Conservation (phyloP, 2,888 invertebrate species). For the Ectemnius continuus region DNA sequence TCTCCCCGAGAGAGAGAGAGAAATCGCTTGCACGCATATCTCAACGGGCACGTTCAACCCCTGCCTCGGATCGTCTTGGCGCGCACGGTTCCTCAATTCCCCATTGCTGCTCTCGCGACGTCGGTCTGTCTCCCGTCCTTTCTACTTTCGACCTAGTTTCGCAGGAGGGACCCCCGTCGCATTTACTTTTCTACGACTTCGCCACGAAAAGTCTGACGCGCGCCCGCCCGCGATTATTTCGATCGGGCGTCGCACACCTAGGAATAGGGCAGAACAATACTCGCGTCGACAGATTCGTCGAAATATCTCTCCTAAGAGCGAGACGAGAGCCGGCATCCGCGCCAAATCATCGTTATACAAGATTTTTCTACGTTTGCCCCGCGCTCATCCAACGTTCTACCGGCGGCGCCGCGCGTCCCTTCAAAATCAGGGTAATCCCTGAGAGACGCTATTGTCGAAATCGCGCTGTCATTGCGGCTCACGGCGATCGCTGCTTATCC, state of each 20-base stretch:
- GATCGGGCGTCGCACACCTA: conserved; percentile 6
- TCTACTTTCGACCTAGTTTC: not conserved
- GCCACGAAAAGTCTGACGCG: not conserved
- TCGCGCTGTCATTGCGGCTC: not conserved
- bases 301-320: too few relatives aligned
- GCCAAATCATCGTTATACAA: too few relatives aligned
- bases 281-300: not conserved
- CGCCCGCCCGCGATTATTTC: conserved; percentile 1
- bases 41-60: too few relatives aligned
- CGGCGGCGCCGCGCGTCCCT: too few relatives aligned
- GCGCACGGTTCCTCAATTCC: not conserved
- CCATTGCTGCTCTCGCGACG: not conserved
- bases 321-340: too few relatives aligned
- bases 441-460: not conserved
- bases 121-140: not conserved
- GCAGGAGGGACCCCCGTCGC: not conserved
- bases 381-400: too few relatives aligned
- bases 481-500: not conserved
- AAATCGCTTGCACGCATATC: too few relatives aligned
- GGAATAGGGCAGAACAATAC: not conserved
- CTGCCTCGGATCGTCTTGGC: not conserved
- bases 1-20: too few relatives aligned
- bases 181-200: conserved; percentile 15
- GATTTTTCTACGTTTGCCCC: too few relatives aligned
- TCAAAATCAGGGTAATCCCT: not conserved